Base-by-base conservation (phyloP, 37 sponge, comb jelly and placozoan genomes). In the Oopsacas minuta region DNA sequence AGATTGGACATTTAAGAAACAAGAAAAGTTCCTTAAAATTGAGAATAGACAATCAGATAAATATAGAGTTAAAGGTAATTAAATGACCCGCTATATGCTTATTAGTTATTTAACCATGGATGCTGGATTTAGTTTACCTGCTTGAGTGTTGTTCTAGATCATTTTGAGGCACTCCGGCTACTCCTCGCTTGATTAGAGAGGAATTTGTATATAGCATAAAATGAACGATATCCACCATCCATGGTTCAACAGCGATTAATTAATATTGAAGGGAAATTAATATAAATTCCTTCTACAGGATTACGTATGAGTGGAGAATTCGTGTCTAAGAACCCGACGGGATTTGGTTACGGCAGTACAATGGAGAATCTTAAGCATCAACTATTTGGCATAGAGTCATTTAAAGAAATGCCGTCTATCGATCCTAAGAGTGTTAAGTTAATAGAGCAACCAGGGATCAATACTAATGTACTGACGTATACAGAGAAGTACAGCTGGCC, bases 321-420 rank as follows among this genome's bases (percentile, higher is more conserved):
- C 28, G 30, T 25, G 30, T 61, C 75, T n/a, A 12, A 5, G 5
- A 61, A 61, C 75, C 22, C 22, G 22, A 25, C 75, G 1, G 75
- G 75, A 34, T 61, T 61, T n/a, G 28, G 30, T 7, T 32, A n/a
- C 5, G 75, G 75, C 5, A 32, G 32, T n/a, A n/a, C 75, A 34
- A 61, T 61, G 75, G 75, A 61, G 75, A 61, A 61, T 12, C 75
- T 61, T 25, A 61, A 61, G 75, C 28, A 3, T 34, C 75, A 61
- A 12, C 75, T 61, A 5, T 61, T 25, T 34, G 75, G 75, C 17
- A 20, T 61, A 7, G 75, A 61, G 28, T 3, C 75, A 3, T 3
- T 12, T 10, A 61, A 61, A 12, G 17, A 61, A n/a, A 61, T 34
- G 3, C 75, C 75, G 20, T 12, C 7, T 25, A 34, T 61, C 5